phyloP scores from a whole-genome alignment of 2,113 vertebrate genomes.

The Pygoscelis antarcticus region DNA sequence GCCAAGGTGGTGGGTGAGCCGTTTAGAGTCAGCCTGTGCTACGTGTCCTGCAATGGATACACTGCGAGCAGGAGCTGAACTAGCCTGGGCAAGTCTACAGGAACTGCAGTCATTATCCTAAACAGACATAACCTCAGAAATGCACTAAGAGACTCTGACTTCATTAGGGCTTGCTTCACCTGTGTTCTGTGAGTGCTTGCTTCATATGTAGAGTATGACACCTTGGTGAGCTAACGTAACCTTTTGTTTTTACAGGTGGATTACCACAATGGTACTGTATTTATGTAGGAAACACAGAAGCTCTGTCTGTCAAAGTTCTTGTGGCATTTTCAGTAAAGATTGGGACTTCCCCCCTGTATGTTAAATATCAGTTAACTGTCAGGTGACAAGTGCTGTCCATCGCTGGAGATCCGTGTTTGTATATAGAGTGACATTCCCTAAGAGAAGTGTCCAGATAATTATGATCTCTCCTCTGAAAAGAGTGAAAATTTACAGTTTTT shows the following conservation, averaged over 20 bases:
- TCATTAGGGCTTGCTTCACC: background rate
- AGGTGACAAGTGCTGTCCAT: background rate
- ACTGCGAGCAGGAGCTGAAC: background rate
- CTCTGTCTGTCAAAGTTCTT: background rate
- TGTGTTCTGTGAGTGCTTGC: background rate
- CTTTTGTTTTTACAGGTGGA: background rate
- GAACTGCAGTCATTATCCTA: background rate
- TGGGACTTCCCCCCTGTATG: rapidly evolving
- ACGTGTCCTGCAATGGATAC: background rate
- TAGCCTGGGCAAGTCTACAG: conserved; percentile 2
- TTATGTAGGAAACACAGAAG: background rate
- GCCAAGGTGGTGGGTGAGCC: background rate
- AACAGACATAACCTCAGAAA: background rate
- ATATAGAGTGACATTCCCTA: background rate
- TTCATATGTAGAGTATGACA: rapidly evolving
- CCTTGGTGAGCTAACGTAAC: background rate
- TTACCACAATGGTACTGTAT: background rate
- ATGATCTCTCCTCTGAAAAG: background rate
- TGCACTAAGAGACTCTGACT: background rate
- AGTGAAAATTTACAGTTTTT: background rate
- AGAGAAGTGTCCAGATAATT: background rate
- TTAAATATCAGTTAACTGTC: background rate
- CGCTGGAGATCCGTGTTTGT: background rate
- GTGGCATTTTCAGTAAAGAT: background rate
- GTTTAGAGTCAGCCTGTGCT: background rate